A percentile compares a stretch with the other conserved stretches of the same genome.
Conservation (phyloP, 2,113 vertebrate species). For the Labeo catla region DNA sequence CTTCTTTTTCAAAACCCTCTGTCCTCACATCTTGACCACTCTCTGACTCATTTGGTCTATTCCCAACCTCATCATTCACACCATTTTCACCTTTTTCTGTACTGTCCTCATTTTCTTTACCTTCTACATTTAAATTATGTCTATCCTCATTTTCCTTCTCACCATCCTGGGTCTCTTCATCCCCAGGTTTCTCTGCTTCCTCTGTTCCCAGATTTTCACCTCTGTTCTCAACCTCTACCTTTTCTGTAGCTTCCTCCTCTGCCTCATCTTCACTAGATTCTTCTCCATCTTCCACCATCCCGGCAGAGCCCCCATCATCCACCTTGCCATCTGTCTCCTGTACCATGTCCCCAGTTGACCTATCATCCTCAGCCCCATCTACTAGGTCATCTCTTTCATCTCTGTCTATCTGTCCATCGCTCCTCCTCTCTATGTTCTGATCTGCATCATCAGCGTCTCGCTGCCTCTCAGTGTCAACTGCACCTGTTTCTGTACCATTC, state of each 20-base stretch:
- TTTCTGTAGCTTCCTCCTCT: not conserved
- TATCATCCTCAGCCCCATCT: constrained; percentile 17
- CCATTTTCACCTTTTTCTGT: not conserved
- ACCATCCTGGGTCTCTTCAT: not conserved
- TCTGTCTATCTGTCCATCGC: constrained; percentile 6
- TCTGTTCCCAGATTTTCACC: not conserved
- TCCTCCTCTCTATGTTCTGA: constrained; percentile 40
- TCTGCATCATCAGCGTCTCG: constrained; percentile 42
- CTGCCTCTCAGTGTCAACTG: constrained; percentile 36
- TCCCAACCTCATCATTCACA: not conserved
- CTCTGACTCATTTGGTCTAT: not conserved
- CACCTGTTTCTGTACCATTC: constrained; percentile 57
- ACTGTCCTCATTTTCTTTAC: not conserved
- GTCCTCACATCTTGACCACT: not conserved
- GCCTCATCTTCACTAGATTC: constrained; percentile 10
- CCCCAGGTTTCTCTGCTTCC: constrained; percentile 18
- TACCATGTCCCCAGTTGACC: constrained; percentile 23
- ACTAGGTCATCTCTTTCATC: constrained; percentile 10
- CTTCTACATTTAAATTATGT: not conserved
- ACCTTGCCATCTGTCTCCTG: not conserved
- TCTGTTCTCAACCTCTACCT: not conserved
- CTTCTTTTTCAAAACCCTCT: not conserved
- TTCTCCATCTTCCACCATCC: constrained; percentile 1
- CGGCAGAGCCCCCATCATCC: not conserved
- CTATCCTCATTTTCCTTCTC: not conserved